phyloP scores from a whole-genome alignment of 2,797 vertebrate genomes.

The Prionace glauca region DNA sequence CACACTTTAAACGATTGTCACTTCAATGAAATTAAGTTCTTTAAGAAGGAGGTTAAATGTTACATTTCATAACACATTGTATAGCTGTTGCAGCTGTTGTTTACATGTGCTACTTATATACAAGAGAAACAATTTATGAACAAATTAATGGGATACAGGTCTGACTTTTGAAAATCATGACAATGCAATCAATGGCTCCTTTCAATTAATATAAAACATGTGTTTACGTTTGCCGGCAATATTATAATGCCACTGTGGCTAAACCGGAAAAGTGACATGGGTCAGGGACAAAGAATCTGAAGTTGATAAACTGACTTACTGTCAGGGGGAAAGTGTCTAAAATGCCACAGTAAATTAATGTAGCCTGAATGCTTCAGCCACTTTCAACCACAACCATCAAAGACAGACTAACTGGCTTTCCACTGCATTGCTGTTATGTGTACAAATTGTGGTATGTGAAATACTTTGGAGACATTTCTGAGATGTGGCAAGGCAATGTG shows the following conservation, averaged over 20 bases:
- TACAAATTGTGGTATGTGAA: not conserved
- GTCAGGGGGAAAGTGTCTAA: not conserved
- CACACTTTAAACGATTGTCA: not conserved
- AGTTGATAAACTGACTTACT: not conserved
- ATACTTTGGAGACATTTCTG: not conserved
- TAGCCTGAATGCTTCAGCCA: not conserved
- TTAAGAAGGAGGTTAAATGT: not conserved
- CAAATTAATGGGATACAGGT: not conserved
- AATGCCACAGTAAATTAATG: not conserved
- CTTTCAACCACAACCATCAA: not conserved
- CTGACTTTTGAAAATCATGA: not conserved
- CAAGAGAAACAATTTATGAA: not conserved
- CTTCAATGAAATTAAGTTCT: conserved; percentile 11
- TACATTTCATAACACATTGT: not conserved
- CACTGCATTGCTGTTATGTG: not conserved
- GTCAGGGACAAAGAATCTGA: not conserved
- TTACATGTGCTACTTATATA: not conserved
- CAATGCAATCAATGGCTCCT: not conserved
- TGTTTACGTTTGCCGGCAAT: not conserved
- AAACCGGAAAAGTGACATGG: not conserved
- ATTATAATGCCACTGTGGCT: not conserved
- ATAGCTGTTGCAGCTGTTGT: not conserved
- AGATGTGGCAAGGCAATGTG: too few species aligned
- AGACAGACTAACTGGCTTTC: not conserved
- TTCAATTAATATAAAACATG: not conserved